Evolutionary conservation across 2,888 invertebrate genomes (phyloP).

Genomic region (Ditula angustiorana): DNA sequence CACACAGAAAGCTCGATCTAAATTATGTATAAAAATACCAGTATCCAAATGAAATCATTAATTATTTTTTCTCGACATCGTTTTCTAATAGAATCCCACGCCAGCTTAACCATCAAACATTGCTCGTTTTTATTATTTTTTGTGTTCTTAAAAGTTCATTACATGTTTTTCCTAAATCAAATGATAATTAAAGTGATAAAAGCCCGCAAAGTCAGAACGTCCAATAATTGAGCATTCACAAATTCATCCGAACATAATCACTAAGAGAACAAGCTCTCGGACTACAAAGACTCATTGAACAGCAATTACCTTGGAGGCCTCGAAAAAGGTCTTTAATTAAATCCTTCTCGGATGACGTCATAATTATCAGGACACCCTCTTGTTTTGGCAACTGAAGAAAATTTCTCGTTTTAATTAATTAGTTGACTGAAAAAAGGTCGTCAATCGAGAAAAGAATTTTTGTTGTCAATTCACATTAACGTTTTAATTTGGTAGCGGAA

Average conservation of each 20-base stretch:
- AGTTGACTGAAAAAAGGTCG: slow-evolving; percentile 48
- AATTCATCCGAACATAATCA: slow-evolving; percentile 69
- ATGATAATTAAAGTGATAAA: slow-evolving; percentile 15
- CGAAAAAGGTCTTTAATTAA: slow-evolving; percentile 83
- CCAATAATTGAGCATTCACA: slow-evolving; percentile 56
- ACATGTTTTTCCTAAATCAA: not conserved
- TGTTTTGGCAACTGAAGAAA: slow-evolving; percentile 81
- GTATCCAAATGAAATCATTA: too few species aligned
- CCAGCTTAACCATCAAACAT: too few species aligned
- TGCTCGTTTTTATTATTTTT: too few species aligned
- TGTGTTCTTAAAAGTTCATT: too few species aligned
- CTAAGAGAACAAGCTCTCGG: slow-evolving; percentile 68
- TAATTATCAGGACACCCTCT: slow-evolving; percentile 80
- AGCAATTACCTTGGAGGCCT: slow-evolving; percentile 82
- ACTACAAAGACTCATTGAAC: slow-evolving; percentile 84
- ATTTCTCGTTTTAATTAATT: slow-evolving; percentile 70
- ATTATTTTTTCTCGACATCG: too few species aligned
- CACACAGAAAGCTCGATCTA: too few species aligned
- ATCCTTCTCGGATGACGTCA: slow-evolving; percentile 85
- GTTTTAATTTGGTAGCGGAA: slow-evolving; percentile 9
- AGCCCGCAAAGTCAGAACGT: slow-evolving; percentile 16
- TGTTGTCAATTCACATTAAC: slow-evolving; percentile 20
- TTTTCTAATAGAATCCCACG: too few species aligned
- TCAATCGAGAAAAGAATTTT: slow-evolving; percentile 19
- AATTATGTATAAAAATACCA: too few species aligned